Evolutionary conservation across 1,140 invertebrate species (phyloP).

Genomic region (Odontomachus brunneus): DNA sequence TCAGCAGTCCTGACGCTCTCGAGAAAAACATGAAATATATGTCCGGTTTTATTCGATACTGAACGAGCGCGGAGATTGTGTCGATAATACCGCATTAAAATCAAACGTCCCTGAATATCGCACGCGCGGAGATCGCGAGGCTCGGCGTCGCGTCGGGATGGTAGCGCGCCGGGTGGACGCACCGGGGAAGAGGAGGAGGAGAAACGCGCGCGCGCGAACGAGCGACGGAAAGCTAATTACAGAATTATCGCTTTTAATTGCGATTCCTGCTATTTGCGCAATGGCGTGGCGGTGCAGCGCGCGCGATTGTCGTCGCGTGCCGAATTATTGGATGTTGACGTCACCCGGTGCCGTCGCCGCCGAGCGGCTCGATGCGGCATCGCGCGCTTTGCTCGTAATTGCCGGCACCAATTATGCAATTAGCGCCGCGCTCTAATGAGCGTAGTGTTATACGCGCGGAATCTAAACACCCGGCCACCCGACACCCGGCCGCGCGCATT

Average conservation of each 20-base stretch:
- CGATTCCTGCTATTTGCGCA: constrained; percentile 76
- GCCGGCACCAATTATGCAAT: constrained; percentile 79
- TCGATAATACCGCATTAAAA: constrained; percentile 8
- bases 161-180: background rate
- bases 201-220: too few relatives aligned
- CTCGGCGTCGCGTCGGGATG: background rate
- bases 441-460: constrained; percentile 70
- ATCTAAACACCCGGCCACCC: constrained; percentile 68
- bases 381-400: constrained; percentile 74
- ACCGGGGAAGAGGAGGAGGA: background rate
- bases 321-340: constrained; percentile 82
- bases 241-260: constrained; percentile 80
- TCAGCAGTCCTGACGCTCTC: too few relatives aligned
- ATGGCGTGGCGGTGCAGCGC: constrained; percentile 61
- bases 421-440: constrained; percentile 74
- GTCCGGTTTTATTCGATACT: too few relatives aligned
- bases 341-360: constrained; percentile 64
- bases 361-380: constrained; percentile 51
- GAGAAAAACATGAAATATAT: too few relatives aligned
- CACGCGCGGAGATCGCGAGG: background rate
- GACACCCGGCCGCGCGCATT: constrained; percentile 2
- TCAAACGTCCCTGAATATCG: constrained; percentile 15
- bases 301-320: constrained; percentile 80
- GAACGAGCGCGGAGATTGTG: background rate
- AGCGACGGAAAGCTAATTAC: constrained; percentile 72